Evolutionary conservation across 2,888 invertebrate species (phyloP).

Genomic region (Diploptera punctata): DNA sequence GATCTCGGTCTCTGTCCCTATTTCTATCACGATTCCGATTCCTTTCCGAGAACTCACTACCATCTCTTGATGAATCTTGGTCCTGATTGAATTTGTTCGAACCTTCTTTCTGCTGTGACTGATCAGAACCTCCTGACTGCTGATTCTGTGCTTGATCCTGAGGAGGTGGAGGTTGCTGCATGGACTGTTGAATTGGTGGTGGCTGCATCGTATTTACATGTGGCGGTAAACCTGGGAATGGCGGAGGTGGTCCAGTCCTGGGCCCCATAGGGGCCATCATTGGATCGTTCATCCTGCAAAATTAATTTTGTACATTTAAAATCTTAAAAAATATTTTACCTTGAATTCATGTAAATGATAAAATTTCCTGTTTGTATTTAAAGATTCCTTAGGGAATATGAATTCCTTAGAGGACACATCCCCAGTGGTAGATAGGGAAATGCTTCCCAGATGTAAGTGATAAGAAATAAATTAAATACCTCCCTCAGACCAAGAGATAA

Average conservation of each 20-base stretch:
- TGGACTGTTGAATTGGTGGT: slow-evolving; percentile 5
- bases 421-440: too few species aligned
- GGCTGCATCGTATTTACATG: slow-evolving; percentile 14
- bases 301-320: too few species aligned
- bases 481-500: too few species aligned
- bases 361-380: too few species aligned
- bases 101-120: slow-evolving; percentile 15
- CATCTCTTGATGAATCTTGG: slow-evolving; percentile 31
- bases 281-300: slow-evolving; percentile 56
- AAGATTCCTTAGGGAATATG: too few species aligned
- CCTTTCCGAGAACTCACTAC: slow-evolving; percentile 40
- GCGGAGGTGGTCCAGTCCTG: slow-evolving; percentile 50
- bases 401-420: too few species aligned
- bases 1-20: slow-evolving; percentile 42
- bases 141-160: slow-evolving; percentile 28
- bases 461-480: too few species aligned
- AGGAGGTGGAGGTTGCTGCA: slow-evolving; percentile 30
- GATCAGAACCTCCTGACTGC: neutral
- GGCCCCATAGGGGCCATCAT: slow-evolving; percentile 64
- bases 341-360: too few species aligned
- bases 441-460: too few species aligned
- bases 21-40: slow-evolving; percentile 49
- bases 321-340: too few species aligned
- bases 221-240: slow-evolving; percentile 5
- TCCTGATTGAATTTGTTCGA: slow-evolving; percentile 17